A percentile compares a stretch with the other conserved stretches of the same genome.
Conservation (phyloP, 1,140 invertebrate genomes). For the Drosophila pruinosa region DNA sequence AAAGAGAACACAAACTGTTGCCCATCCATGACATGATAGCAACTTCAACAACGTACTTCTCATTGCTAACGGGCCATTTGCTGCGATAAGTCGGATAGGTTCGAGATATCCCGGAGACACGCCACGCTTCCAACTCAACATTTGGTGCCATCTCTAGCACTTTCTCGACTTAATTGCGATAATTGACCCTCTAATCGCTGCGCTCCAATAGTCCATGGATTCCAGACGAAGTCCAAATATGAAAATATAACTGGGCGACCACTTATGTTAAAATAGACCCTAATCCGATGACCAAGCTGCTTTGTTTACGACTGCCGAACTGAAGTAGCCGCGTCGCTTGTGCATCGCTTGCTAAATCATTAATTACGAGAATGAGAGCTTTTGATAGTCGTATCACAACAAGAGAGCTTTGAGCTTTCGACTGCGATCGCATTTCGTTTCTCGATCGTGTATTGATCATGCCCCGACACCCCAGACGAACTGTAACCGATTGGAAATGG, state of each 20-base stretch:
- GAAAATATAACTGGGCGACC: constrained; percentile 43
- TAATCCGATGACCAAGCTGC: constrained; percentile 15
- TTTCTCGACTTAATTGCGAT: constrained; percentile 3
- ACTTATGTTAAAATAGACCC: not conserved
- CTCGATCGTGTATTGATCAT: not conserved
- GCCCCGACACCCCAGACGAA: not conserved
- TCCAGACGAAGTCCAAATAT: constrained; percentile 32
- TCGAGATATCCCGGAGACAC: constrained; percentile 55
- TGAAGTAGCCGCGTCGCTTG: constrained; percentile 41
- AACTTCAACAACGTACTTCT: constrained; percentile 34
- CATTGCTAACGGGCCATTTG: constrained; percentile 19
- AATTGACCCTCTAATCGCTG: constrained; percentile 8
- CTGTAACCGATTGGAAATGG: not conserved
- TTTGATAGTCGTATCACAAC: not conserved
- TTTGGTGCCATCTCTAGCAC: constrained; percentile 50
- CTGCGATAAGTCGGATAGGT: constrained; percentile 63
- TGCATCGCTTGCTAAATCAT: constrained; percentile 31
- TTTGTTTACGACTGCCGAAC: constrained; percentile 46
- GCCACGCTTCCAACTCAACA: constrained; percentile 47
- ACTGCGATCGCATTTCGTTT: not conserved
- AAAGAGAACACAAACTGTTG: not conserved
- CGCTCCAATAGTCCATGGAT: not conserved
- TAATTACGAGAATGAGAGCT: constrained; percentile 51
- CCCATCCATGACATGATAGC: not conserved
- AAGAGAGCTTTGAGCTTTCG: constrained; percentile 22